Conservation (phyloP, 30 jellyfish, hydroid and myxozoan species). For the Aurelia sp. region DNA sequence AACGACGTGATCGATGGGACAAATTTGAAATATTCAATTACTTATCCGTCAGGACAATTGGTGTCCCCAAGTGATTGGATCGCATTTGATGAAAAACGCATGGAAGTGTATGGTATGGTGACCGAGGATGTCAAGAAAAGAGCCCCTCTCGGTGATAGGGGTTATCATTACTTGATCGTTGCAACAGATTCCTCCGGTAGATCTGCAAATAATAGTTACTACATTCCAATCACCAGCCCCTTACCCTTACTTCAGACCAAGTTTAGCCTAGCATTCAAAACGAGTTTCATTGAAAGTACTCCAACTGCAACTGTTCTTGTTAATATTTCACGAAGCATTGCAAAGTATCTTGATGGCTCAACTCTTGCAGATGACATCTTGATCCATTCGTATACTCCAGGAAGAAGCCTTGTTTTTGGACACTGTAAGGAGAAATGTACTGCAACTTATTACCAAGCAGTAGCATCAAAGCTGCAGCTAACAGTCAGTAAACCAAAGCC, state of each 20-base stretch:
- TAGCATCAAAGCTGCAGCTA: constrained; percentile 43
- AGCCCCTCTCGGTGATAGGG: constrained; percentile 48
- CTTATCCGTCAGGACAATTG: constrained; percentile 65
- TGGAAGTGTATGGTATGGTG: constrained; percentile 88
- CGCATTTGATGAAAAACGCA: constrained; percentile 48
- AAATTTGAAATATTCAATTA: constrained; percentile 66
- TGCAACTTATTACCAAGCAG: constrained; percentile 6
- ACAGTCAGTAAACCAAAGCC: constrained; percentile 31
- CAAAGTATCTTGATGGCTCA: constrained; percentile 48
- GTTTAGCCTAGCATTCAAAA: constrained; percentile 67
- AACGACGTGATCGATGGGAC: constrained; percentile 87
- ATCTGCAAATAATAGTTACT: constrained; percentile 69
- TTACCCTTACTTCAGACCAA: constrained; percentile 25
- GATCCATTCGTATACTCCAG: constrained; percentile 35
- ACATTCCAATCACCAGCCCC: constrained; percentile 23
- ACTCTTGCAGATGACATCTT: constrained; percentile 17
- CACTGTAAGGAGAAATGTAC: constrained; percentile 53
- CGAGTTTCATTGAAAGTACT: constrained; percentile 13
- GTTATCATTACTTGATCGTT: constrained; percentile 56
- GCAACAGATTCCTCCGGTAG: constrained; percentile 94
- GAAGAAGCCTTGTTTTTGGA: constrained; percentile 44
- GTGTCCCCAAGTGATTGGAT: constrained; percentile 84
- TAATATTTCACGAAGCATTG: constrained; percentile 63
- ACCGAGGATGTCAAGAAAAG: constrained; percentile 48
- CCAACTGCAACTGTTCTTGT: constrained; percentile 65